phyloP scores from a whole-genome alignment of 2,113 vertebrate genomes.

The Tautogolabrus adspersus region DNA sequence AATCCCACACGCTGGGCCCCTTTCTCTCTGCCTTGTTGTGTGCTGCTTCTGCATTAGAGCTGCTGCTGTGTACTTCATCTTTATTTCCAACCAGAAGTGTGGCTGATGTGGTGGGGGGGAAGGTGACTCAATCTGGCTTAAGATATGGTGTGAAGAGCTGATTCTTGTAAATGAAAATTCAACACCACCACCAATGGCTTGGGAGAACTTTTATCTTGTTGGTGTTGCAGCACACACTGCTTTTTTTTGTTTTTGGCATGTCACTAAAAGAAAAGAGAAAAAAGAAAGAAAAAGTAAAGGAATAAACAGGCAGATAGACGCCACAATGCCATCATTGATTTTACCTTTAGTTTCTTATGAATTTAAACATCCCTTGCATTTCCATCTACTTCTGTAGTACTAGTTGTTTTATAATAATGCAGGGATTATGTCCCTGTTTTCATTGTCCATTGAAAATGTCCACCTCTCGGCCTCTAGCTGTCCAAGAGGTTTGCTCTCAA shows the following conservation, averaged over 20 bases:
- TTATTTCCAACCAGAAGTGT: conserved; percentile 9
- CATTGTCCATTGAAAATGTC: too few species aligned
- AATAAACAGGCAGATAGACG: neutral
- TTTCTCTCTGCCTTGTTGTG: conserved; percentile 11
- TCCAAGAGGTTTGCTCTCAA: too few species aligned
- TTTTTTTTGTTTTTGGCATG: neutral
- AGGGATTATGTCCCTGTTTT: too few species aligned
- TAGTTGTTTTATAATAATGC: too few species aligned
- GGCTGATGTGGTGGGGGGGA: conserved; percentile 6
- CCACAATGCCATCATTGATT: neutral
- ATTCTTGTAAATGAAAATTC: neutral
- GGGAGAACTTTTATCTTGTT: neutral
- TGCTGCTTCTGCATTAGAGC: neutral
- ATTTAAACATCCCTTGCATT: too few species aligned
- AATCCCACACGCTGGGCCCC: conserved; percentile 15
- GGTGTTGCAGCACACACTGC: neutral
- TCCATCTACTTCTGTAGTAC: too few species aligned
- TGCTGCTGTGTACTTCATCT: conserved; percentile 8
- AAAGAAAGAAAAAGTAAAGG: neutral
- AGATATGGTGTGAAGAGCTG: neutral
- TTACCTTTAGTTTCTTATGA: neutral
- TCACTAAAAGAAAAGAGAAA: neutral
- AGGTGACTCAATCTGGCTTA: conserved; percentile 5
- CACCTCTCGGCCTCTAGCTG: too few species aligned
- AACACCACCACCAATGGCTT: neutral